These are phyloP conservation scores for Drosophila ogumai DNA, from an alignment of 1,140 invertebrate genomes.

Conservation along the genomic window DNA sequence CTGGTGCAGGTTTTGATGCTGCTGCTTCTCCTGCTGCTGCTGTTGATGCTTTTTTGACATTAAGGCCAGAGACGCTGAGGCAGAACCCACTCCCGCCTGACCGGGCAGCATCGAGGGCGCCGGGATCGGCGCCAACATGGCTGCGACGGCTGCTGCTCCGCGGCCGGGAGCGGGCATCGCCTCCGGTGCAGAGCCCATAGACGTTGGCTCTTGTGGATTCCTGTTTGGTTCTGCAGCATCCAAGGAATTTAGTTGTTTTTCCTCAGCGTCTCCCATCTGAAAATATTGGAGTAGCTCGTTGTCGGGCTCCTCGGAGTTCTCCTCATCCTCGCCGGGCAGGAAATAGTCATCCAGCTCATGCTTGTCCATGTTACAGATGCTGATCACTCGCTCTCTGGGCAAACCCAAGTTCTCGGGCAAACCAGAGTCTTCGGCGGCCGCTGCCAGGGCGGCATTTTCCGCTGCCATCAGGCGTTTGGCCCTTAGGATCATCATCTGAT, in stretches of 20 bases:
- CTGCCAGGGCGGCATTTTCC: conserved; percentile 61
- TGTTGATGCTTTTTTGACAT: conserved; percentile 84
- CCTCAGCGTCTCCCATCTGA: conserved; percentile 86
- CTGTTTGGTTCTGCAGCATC: conserved; percentile 82
- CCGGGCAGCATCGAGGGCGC: conserved; percentile 28
- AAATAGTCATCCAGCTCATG: conserved; percentile 91
- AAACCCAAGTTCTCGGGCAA: conserved; percentile 78
- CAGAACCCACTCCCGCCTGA: conserved; percentile 78
- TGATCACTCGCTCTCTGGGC: conserved; percentile 88
- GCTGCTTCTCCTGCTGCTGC: conserved; percentile 51
- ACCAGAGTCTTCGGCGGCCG: conserved; percentile 63
- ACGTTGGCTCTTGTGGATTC: conserved; percentile 69
- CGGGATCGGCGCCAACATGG: conserved; percentile 46
- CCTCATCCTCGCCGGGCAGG: conserved; percentile 86
- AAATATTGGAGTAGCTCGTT: conserved; percentile 92
- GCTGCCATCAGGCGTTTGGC: conserved; percentile 61
- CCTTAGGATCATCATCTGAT: conserved; percentile 64
- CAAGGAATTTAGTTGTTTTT: conserved; percentile 84
- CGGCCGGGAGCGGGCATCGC: conserved; percentile 47
- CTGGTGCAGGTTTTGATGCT: conserved; percentile 45
- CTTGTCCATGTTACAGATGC: conserved; percentile 90
- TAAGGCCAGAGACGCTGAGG: conserved; percentile 84
- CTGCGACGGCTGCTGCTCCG: conserved; percentile 38
- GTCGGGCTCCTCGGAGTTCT: conserved; percentile 92
- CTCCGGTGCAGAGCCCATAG: conserved; percentile 43